These are phyloP conservation scores for Tupaia chinensis DNA, from an alignment of 2,113 vertebrate genomes.

Conservation along the genomic window DNA sequence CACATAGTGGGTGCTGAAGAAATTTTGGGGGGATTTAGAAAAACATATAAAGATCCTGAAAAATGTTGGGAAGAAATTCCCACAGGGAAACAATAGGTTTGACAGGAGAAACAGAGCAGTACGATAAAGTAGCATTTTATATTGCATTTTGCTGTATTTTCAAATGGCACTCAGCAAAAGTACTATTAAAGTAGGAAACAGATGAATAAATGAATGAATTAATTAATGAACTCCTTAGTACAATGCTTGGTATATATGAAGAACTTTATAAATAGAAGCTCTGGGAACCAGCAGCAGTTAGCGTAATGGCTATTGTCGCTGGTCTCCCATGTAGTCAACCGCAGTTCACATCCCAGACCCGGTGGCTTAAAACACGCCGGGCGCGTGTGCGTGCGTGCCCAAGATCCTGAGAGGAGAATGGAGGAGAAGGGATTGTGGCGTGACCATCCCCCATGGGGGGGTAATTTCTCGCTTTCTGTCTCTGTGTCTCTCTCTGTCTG, in stretches of 20 bases:
- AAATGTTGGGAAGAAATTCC: conserved; percentile 22
- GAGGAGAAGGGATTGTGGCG: too few relatives aligned
- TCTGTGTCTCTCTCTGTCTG: too few relatives aligned
- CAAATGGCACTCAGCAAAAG: not conserved
- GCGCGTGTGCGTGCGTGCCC: too few relatives aligned
- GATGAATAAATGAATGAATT: not conserved
- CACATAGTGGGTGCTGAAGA: not conserved
- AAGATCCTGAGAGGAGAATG: too few relatives aligned
- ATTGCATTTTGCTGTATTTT: not conserved
- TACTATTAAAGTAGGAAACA: not conserved
- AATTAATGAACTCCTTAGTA: not conserved
- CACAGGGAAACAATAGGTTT: not conserved
- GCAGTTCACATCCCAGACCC: too few relatives aligned
- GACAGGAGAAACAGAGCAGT: not conserved
- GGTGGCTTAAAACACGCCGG: too few relatives aligned
- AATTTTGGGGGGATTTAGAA: not conserved
- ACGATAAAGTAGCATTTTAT: not conserved
- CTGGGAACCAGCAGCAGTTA: too few relatives aligned
- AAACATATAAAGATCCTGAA: not conserved
- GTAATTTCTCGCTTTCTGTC: too few relatives aligned
- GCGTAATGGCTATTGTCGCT: too few relatives aligned
- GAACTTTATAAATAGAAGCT: not conserved
- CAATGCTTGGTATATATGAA: not conserved
- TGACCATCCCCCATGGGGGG: too few relatives aligned
- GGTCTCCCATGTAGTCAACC: too few relatives aligned